Conservation (phyloP, 2,113 vertebrate genomes). For the Alaudala cheleensis region DNA sequence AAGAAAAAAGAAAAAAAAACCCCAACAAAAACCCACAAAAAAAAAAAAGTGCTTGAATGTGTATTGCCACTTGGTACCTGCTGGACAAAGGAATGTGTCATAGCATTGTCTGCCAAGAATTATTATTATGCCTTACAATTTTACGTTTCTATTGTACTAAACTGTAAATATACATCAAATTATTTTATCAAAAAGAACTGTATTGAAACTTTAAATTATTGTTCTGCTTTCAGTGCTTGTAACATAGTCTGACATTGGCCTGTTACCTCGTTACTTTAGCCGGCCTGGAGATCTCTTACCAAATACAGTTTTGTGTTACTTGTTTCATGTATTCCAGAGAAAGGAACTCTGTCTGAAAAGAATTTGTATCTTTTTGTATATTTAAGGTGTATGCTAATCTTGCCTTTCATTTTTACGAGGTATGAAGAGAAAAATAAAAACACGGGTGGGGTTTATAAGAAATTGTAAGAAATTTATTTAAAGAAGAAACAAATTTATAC, state of each 20-base stretch:
- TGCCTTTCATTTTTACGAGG: slow-evolving; percentile 71
- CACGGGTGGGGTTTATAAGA: slow-evolving; percentile 57
- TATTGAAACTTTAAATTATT: slow-evolving; percentile 62
- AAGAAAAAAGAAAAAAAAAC: not conserved
- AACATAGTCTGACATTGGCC: slow-evolving; percentile 71
- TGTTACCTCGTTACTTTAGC: slow-evolving; percentile 67
- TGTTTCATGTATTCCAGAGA: slow-evolving; percentile 74
- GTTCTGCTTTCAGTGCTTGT: slow-evolving; percentile 79
- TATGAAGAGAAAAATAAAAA: slow-evolving; percentile 47
- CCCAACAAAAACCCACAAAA: not conserved
- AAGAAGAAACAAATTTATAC: slow-evolving; percentile 60
- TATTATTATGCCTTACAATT: slow-evolving; percentile 81
- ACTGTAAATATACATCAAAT: slow-evolving; percentile 79
- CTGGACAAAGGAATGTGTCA: slow-evolving; percentile 77
- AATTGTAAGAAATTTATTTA: slow-evolving; percentile 45
- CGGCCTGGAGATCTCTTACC: slow-evolving; percentile 73
- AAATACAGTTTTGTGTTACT: slow-evolving; percentile 71
- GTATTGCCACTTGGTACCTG: slow-evolving; percentile 67
- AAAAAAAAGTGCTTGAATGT: slow-evolving; percentile 69
- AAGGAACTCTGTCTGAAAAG: slow-evolving; percentile 71
- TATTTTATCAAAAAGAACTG: slow-evolving; percentile 72
- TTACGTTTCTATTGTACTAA: slow-evolving; percentile 74
- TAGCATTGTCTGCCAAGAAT: slow-evolving; percentile 75
- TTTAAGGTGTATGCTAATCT: slow-evolving; percentile 61
- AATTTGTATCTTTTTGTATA: slow-evolving; percentile 79